Base-by-base conservation (phyloP, 2,888 invertebrate genomes). In the Stenoptilia bipunctidactyla region DNA sequence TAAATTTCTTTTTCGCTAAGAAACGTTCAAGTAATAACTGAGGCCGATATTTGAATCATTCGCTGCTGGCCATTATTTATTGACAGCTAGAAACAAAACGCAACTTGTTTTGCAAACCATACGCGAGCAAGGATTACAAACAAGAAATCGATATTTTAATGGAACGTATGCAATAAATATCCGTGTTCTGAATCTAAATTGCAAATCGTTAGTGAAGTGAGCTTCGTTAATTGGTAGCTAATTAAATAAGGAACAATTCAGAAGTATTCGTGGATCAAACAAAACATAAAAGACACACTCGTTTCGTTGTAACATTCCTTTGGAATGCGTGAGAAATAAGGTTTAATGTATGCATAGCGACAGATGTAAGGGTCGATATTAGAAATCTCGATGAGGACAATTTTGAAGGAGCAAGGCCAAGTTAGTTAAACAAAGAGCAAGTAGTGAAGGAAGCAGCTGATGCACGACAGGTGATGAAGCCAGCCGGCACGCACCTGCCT, bases 401-500 rank as follows among this genome's bases (percentile, higher is more conserved):
- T 30, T 4, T 13, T 38, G 27, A 38, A 36, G 38, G 39, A 20
- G 13, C 8, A 14, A 13, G 34, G 15, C 14, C 15, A 34, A 36
- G 35, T 20, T 33, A 36, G 38, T 36, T 42, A 40, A 42, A 58
- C 54, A 66, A 65, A 65, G 65, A 60, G 65, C 61, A n/a, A n/a
- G n/a, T 66, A 65, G 59, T 52, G 54, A 44, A 61, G 69, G 67
- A 61, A 64, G 77, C 80, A 80, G 80, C 79, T 77, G 79, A 77
- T 67, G 58, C 51, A 46, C 51, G 77, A 75, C 85, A 84, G 85
- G 85, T 85, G 82, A 30, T 66, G 71, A 66, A 47, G 56, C 67
- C 79, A 82, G 73, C 76, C 72, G 80, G 75, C 74, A 45, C 55
- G 53, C 76, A 77, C 76, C 75, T 79, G 75, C 74, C 47, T 53